These are phyloP conservation scores for Natator depressus DNA, from an alignment of 2,113 vertebrate genomes.

Conservation along the genomic window DNA sequence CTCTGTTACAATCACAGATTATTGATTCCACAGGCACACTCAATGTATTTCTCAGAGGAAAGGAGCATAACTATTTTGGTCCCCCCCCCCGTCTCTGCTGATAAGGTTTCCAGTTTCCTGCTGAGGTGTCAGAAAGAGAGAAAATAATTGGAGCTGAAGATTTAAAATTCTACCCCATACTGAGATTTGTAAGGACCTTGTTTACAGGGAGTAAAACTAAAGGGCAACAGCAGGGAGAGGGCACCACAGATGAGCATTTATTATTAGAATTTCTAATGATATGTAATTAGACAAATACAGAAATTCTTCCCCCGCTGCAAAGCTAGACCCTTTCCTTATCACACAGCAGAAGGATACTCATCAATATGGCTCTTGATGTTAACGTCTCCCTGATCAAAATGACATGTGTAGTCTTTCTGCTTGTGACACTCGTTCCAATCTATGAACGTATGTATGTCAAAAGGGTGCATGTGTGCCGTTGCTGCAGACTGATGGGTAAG, in stretches of 20 bases:
- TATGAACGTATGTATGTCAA: neutral
- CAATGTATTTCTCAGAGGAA: neutral
- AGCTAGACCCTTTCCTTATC: neutral
- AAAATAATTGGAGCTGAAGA: neutral
- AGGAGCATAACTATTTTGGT: neutral
- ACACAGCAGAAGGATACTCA: neutral
- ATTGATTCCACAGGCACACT: neutral
- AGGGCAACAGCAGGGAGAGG: neutral
- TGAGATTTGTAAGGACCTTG: neutral
- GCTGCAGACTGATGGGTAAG: fast-evolving
- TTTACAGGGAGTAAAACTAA: neutral
- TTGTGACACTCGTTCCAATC: neutral
- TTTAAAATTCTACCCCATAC: neutral
- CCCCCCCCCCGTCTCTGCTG: neutral
- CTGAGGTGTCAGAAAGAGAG: neutral
- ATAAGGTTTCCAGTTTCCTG: neutral
- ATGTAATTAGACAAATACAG: neutral
- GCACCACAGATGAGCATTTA: neutral
- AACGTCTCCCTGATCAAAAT: neutral
- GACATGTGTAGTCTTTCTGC: neutral
- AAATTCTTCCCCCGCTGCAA: neutral
- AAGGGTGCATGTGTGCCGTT: fast-evolving
- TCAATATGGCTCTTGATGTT: neutral
- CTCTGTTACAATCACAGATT: neutral
- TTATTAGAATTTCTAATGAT: neutral